Base-by-base conservation (phyloP, 2,113 vertebrate species). In the Sphaerodactylus townsendi region DNA sequence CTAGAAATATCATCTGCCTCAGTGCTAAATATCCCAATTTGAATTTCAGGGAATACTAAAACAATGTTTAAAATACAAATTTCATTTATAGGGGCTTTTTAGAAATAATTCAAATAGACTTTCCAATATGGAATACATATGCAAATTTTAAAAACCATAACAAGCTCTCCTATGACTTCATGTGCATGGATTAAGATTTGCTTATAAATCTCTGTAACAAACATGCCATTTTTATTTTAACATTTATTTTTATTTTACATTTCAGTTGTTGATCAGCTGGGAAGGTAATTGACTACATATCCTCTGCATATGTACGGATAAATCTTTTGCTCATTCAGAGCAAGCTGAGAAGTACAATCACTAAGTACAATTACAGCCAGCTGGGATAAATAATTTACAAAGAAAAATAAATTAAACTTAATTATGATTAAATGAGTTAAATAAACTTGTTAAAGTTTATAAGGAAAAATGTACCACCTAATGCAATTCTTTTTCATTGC, bases 281-380 rank as follows among this genome's bases (percentile, higher is more conserved):
- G n/a, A 75, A 15, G 75, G 46, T 37, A 62, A 71, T n/a, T 2
- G 15, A 0, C 19, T 46, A 46, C 2, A 17, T 35, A 53, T 70
- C 28, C 19, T 46, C 62, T 37, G 46, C 21, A 30, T 0, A 41
- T 3, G 1, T 5, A 9, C 0, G n/a, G 11, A 76, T 66, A 23
- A 30, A 5, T 21, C 53, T 53, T 44, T n/a, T 56, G 2, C 14
- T 0, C 8, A 46, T 64, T 5, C 23, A 53, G 44, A 53, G 33
- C 9, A 10, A 46, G 21, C 46, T 0, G 1, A 44, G 37, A n/a
- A n/a, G n/a, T n/a, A n/a, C n/a, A n/a, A 44, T 44, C 66, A 15
- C 2, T 2, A 0, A 1, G 33, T 71, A 71, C n/a, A 84, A 37
- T 83, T 35, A 50, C 37, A 62, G 23, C 19, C 4, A 71, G 69